Conservation (phyloP, 2,888 invertebrate genomes). For the Sceliomorpha sp. region DNA sequence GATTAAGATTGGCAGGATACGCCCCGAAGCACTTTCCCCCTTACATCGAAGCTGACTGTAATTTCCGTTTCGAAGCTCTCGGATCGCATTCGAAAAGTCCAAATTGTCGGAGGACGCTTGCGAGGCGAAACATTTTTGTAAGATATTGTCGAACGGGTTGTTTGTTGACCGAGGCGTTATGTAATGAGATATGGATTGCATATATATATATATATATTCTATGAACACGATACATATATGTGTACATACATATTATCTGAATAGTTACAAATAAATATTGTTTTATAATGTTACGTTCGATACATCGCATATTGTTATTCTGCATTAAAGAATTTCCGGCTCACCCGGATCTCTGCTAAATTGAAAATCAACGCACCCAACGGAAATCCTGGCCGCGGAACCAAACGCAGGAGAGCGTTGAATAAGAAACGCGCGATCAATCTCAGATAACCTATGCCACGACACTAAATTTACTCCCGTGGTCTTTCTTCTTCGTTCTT, state of each 20-base stretch:
- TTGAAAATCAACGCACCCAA: slow-evolving; percentile 64
- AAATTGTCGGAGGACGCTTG: too few relatives aligned
- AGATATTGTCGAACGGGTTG: too few relatives aligned
- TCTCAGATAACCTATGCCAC: slow-evolving; percentile 65
- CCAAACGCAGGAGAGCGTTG: slow-evolving; percentile 56
- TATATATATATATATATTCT: too few relatives aligned
- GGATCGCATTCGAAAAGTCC: too few relatives aligned
- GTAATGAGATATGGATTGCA: too few relatives aligned
- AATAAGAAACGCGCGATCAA: slow-evolving; percentile 68
- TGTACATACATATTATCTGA: too few relatives aligned
- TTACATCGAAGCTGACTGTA: slow-evolving; percentile 33
- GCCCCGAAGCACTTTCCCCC: slow-evolving; percentile 24
- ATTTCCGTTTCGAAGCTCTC: slow-evolving; percentile 51
- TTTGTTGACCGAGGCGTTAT: too few relatives aligned
- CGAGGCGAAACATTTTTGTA: too few relatives aligned
- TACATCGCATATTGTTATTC: slow-evolving; percentile 7
- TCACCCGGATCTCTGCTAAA: slow-evolving; percentile 55
- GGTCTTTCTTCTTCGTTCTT: slow-evolving; percentile 56
- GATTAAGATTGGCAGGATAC: slow-evolving; percentile 47
- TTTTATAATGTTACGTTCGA: too few relatives aligned
- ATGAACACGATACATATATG: too few relatives aligned
- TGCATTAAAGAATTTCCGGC: slow-evolving; percentile 25
- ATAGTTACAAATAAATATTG: too few relatives aligned
- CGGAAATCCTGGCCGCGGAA: slow-evolving; percentile 62
- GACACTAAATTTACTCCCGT: slow-evolving; percentile 60